A percentile compares a stretch with the other conserved stretches of the same genome.
phyloP scores from a whole-genome alignment of 2,797 vertebrate genomes.

The Platalea minor region DNA sequence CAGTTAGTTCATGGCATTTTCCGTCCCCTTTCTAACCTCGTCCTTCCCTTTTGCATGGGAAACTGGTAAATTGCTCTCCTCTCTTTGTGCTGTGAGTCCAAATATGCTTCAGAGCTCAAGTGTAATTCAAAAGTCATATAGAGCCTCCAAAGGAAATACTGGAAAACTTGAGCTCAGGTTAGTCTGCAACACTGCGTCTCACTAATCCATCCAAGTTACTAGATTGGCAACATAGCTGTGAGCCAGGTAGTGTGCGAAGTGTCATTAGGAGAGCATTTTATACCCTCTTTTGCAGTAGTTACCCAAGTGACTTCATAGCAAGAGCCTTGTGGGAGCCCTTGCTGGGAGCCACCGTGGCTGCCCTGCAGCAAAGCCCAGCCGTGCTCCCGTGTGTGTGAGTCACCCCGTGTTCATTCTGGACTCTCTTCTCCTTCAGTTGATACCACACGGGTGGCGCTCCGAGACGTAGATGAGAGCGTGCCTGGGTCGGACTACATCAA shows the following conservation, averaged over 20 bases:
- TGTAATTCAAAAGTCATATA: neutral
- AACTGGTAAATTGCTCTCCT: neutral
- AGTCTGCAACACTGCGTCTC: accelerated
- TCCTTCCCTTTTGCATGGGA: neutral
- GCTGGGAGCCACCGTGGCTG: neutral
- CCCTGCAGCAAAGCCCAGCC: neutral
- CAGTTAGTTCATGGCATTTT: neutral
- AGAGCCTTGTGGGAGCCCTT: neutral
- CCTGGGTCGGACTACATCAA: constrained; percentile 88
- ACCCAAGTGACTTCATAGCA: accelerated
- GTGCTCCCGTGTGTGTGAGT: neutral
- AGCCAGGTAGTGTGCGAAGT: neutral
- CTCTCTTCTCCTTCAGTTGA: constrained; percentile 74
- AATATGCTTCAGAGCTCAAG: neutral
- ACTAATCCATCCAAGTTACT: neutral
- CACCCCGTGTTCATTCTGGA: neutral
- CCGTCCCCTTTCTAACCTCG: neutral
- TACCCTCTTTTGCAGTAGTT: neutral
- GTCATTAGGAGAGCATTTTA: neutral
- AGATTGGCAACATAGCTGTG: accelerated
- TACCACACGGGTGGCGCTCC: constrained; percentile 82
- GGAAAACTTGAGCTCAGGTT: neutral
- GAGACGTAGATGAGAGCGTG: constrained; percentile 74
- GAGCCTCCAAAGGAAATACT: neutral
- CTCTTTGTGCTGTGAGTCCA: neutral